Evolutionary conservation across 2,888 invertebrate genomes (phyloP).

Genomic region (Andrena haemorrhoa): DNA sequence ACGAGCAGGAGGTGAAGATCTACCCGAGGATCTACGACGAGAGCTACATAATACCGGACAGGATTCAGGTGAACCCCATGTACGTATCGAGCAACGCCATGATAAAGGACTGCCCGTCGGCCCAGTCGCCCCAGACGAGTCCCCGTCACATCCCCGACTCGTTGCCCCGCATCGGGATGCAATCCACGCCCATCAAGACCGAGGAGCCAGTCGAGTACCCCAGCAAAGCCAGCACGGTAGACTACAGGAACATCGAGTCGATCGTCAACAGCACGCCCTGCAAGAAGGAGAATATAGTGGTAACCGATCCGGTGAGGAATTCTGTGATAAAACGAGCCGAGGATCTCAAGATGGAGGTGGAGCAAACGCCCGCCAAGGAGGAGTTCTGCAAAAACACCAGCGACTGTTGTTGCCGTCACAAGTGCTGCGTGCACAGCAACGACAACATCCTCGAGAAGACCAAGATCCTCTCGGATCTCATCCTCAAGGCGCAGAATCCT

Average conservation of each 20-base stretch:
- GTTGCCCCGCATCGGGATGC: slow-evolving; percentile 79
- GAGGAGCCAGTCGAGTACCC: slow-evolving; percentile 72
- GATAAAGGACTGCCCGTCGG: slow-evolving; percentile 58
- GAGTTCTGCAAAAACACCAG: slow-evolving; percentile 48
- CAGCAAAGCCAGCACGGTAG: slow-evolving; percentile 74
- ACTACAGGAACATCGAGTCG: slow-evolving; percentile 83
- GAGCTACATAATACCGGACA: slow-evolving; percentile 78
- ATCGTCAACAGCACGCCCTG: slow-evolving; percentile 81
- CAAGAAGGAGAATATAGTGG: slow-evolving; percentile 73
- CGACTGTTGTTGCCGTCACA: slow-evolving; percentile 82
- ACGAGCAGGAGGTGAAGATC: slow-evolving; percentile 72
- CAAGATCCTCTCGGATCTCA: slow-evolving; percentile 82
- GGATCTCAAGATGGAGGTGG: slow-evolving; percentile 78
- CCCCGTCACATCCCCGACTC: slow-evolving; percentile 73
- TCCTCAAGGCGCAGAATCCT: slow-evolving; percentile 82
- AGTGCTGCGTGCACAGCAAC: slow-evolving; percentile 82
- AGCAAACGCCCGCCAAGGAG: slow-evolving; percentile 62
- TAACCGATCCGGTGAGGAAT: slow-evolving; percentile 77
- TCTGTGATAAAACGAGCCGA: slow-evolving; percentile 83
- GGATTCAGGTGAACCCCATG: slow-evolving; percentile 72
- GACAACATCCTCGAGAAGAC: slow-evolving; percentile 81
- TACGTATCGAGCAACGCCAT: slow-evolving; percentile 49
- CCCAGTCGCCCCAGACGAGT: slow-evolving; percentile 74
- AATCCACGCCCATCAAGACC: slow-evolving; percentile 83
- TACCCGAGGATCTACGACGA: slow-evolving; percentile 80